phyloP scores from a whole-genome alignment of 2,888 invertebrate species.

The Anticlea derivata region DNA sequence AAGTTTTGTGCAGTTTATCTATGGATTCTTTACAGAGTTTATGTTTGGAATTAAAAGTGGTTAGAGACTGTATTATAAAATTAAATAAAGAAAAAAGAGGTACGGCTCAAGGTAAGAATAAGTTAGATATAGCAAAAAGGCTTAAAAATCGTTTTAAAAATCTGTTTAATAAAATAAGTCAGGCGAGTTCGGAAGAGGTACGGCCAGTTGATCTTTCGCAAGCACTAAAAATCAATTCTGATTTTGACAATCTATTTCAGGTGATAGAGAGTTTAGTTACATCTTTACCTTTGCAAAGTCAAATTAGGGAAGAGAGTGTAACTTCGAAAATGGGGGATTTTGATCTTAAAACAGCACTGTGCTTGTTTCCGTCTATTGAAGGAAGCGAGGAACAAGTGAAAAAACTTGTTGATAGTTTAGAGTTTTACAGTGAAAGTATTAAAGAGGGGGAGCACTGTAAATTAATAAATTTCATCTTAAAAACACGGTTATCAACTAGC shows the following conservation, averaged over 20 bases:
- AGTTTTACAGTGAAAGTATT: background rate
- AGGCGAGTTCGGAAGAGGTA: background rate
- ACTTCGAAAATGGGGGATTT: background rate
- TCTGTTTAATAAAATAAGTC: constrained; percentile 15
- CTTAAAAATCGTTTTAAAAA: background rate
- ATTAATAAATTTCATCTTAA: background rate
- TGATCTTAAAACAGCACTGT: background rate
- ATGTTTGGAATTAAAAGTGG: too few relatives aligned
- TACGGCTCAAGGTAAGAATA: too few relatives aligned
- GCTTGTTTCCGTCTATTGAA: background rate
- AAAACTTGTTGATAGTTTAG: background rate
- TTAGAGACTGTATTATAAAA: too few relatives aligned
- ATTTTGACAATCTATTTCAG: background rate
- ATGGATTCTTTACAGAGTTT: too few relatives aligned
- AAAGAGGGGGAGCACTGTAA: background rate
- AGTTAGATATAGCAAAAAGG: background rate
- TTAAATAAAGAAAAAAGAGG: too few relatives aligned
- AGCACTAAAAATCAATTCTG: background rate
- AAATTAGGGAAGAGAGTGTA: background rate
- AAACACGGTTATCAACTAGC: background rate
- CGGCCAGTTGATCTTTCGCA: background rate
- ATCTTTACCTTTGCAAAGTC: background rate
- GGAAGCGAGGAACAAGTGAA: background rate
- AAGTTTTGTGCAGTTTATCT: too few relatives aligned
- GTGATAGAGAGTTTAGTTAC: background rate